Base-by-base conservation (phyloP, 1,140 invertebrate species). In the Danaus melanippus region DNA sequence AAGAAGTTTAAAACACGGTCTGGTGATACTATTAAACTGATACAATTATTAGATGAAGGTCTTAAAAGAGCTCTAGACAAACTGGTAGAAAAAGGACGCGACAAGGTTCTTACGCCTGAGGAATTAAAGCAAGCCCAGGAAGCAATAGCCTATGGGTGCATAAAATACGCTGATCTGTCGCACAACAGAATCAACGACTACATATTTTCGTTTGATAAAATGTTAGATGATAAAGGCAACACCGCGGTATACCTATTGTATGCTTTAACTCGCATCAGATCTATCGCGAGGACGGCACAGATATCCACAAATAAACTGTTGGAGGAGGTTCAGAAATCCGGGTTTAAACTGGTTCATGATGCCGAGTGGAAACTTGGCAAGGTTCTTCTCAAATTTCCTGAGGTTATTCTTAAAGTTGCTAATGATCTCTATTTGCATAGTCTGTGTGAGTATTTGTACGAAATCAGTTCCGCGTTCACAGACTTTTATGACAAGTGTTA, bases 1-100 rank as follows among this genome's bases (percentile, higher is more conserved):
- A 99, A 99, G 79, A 99, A 99, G 84, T 99, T 99, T 74, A 99
- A 99, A 88, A 99, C 98, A 0, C 90, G 98, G 52, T 99, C 97
- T 39, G 98, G 98, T 7, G 98, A 99, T 64, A 98, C 97, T 8
- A 93, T 99, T 0, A 92, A 95, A 63, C 87, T 99, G 0, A 89
- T 90, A 9, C 95, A 98, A 67, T 88, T 99, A n/a, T 86, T 99
- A 7, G 93, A 99, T 75, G 98, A 99, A 91, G 98, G 97, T 48
- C 76, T 98, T 15, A 93, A 92, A 60, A 89, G 96, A 55, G 90
- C 97, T 8, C 81, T 93, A 53, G 92, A 95, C 46, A 99, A 98
- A 78, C 86, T 99, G 8, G 88, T 90, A 56, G 97, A 99, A 73
- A 99, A 99, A 69, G 96, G 92, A 52, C 88, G 98, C 51, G 93